phyloP scores from a whole-genome alignment of 92 coral and sea anemone genomes.

The Zoanthus solanderi region DNA sequence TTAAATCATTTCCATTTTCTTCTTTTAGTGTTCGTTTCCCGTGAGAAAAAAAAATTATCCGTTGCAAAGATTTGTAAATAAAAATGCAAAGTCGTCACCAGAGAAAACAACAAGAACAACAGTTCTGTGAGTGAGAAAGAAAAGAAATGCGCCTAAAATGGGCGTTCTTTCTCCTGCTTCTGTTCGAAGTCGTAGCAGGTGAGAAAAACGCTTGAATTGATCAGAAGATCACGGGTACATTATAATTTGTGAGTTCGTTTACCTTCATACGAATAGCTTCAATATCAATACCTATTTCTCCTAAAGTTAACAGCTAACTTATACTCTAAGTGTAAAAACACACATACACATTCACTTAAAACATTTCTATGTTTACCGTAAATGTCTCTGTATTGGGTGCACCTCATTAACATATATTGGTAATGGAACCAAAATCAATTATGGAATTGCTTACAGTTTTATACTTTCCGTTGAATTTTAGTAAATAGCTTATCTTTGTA shows the following conservation, averaged over 20 bases:
- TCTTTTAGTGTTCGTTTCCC: not conserved
- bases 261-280: not conserved
- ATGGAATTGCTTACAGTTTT: no score
- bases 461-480: no score
- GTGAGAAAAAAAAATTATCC: not conserved
- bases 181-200: slow-evolving; percentile 29
- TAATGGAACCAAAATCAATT: no score
- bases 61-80: not conserved
- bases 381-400: no score
- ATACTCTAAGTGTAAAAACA: not conserved
- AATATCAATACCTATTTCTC: not conserved
- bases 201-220: slow-evolving; percentile 29
- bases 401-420: no score
- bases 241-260: not conserved
- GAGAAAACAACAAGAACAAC: not conserved
- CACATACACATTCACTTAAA: not conserved
- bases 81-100: slow-evolving; percentile 10
- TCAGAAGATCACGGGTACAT: slow-evolving; percentile 14
- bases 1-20: slow-evolving; percentile 29
- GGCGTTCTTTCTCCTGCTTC: slow-evolving; percentile 7
- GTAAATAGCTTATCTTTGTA: no score
- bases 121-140: slow-evolving; percentile 5
- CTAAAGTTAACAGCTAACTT: not conserved
- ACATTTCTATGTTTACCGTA: no score
- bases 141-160: slow-evolving; percentile 39